Evolutionary conservation across 2,113 vertebrate genomes (phyloP).

Genomic region (Fulmarus glacialis): DNA sequence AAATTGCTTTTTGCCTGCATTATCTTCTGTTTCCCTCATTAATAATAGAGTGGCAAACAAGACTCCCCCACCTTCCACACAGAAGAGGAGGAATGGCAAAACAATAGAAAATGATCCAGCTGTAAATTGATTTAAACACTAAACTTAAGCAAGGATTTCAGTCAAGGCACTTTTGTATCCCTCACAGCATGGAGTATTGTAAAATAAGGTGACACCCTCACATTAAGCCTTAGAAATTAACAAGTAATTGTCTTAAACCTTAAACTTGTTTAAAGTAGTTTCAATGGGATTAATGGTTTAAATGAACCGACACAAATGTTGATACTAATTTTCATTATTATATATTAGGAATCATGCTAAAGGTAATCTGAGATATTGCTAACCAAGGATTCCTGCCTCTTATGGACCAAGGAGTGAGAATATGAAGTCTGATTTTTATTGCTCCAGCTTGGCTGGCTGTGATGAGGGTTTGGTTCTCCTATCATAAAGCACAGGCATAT

Average conservation of each 20-base stretch:
- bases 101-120: neutral
- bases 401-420: neutral
- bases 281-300: conserved; percentile 20
- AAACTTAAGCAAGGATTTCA: neutral
- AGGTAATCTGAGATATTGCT: neutral
- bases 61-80: neutral
- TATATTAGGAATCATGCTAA: neutral
- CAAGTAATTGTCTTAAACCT: neutral
- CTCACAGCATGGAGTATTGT: neutral
- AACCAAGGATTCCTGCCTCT: neutral
- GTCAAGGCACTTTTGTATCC: neutral
- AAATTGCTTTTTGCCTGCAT: neutral
- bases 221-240: conserved; percentile 15
- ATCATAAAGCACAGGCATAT: conserved; percentile 38
- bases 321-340: neutral
- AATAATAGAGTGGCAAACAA: neutral
- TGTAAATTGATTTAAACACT: neutral
- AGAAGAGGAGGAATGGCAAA: neutral
- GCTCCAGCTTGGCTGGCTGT: neutral
- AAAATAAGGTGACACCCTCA: neutral
- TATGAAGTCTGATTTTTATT: neutral
- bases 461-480: neutral
- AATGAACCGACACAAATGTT: neutral
- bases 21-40: neutral
- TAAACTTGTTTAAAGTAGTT: neutral